These are phyloP conservation scores for Strix occidentalis DNA, from an alignment of 2,797 vertebrate genomes.

Conservation along the genomic window DNA sequence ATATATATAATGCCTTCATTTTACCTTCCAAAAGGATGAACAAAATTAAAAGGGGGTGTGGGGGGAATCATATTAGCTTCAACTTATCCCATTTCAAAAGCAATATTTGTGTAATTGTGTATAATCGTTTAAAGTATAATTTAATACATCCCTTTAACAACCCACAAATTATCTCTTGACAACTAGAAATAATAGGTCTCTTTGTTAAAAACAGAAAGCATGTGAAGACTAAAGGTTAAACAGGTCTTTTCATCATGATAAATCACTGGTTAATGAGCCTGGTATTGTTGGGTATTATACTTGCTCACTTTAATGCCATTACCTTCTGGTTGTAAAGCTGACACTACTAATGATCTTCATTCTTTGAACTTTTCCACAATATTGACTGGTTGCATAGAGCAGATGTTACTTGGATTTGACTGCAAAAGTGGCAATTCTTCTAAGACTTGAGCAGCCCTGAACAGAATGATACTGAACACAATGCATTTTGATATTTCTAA, in stretches of 20 bases:
- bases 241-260: constrained; percentile 98
- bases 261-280: constrained; percentile 98
- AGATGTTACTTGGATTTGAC: constrained; percentile 89
- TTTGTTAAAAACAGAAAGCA: constrained; percentile 80
- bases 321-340: constrained; percentile 97
- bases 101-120: constrained; percentile 63
- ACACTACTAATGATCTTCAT: constrained; percentile 92
- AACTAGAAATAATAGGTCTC: constrained; percentile 82
- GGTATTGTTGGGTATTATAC: constrained; percentile 87
- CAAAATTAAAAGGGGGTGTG: not conserved
- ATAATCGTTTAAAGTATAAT: constrained; percentile 75
- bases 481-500: not conserved
- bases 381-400: constrained; percentile 95
- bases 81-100: not conserved
- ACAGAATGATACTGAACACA: constrained; percentile 33
- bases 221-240: constrained; percentile 91
- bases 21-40: not conserved
- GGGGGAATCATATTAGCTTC: not conserved
- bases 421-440: constrained; percentile 72
- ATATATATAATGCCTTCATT: not conserved
- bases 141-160: constrained; percentile 81
- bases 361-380: constrained; percentile 96
- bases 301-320: constrained; percentile 89
- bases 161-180: constrained; percentile 82
- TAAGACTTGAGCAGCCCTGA: not conserved